Evolutionary conservation across 2,888 invertebrate genomes (phyloP), one percentile per base, ranked within the genome.

Genomic region (Elmis aenea): DNA sequence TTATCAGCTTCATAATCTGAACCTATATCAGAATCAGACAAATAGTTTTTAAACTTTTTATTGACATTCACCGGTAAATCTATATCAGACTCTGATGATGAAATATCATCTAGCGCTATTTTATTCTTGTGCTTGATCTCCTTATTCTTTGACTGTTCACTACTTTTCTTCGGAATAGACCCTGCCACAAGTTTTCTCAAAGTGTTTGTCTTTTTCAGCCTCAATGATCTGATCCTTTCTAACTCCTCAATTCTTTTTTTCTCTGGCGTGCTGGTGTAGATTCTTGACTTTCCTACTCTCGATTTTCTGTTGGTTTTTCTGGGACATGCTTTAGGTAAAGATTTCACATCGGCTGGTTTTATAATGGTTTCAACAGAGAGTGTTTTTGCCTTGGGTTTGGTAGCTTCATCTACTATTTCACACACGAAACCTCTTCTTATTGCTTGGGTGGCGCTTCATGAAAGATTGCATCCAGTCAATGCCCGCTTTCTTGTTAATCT

Each of bases 1-100:
- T 31, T 20, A 31, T 31, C 23, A 31, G 11, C 31, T 22, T 31
- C 31, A 31, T 20, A 29, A 29, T 29, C 21, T 29, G 20, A 29
- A 29, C 20, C 20, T 13, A 29, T 18, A 21, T 29, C 21, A 29
- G 29, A 29, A 29, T 18, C 29, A 29, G 20, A 29, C 21, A 18
- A 10, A 29, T 29, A 10, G 29, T 29, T 29, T 29, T 20, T 29
- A 29, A 29, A 18, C 29, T 10, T 31, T 21, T 18, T 18, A 18
- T 5, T 8, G 18, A 18, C 18, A 18, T 18, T 18, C 22, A 31
- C 8, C 12, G 13, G 31, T 8, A 29, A 29, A 10, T 29, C 29
- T 29, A 29, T 12, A 16, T 29, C 29, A 9, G 21, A 29, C 16
- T 29, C 15, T 29, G 18, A 18, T 18, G 18, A 18, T n/a, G n/a